phyloP scores from a whole-genome alignment of 2,888 invertebrate genomes.

The Temnothorax unifasciatus region DNA sequence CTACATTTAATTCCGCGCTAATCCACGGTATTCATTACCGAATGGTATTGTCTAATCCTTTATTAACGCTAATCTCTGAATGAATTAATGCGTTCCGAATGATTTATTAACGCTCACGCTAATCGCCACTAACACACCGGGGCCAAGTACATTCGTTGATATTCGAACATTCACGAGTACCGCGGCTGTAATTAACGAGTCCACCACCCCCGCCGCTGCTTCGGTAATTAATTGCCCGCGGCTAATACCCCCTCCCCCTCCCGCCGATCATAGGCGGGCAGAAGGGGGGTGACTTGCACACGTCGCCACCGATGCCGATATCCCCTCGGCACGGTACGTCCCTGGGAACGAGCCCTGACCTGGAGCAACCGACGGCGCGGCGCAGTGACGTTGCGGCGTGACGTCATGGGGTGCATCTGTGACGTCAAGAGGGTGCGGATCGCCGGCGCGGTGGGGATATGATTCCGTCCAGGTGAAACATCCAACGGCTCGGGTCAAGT shows the following conservation, averaged over 20 bases:
- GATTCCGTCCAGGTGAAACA: slow-evolving; percentile 76
- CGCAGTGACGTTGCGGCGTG: slow-evolving; percentile 87
- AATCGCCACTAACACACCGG: slow-evolving; percentile 50
- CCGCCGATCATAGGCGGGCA: slow-evolving; percentile 14
- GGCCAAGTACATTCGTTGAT: slow-evolving; percentile 56
- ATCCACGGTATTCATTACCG: slow-evolving; percentile 54
- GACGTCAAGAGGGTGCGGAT: slow-evolving; percentile 85
- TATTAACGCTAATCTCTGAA: slow-evolving; percentile 57
- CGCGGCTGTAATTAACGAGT: slow-evolving; percentile 55
- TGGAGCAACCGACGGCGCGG: slow-evolving; percentile 86
- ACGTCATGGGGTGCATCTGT: slow-evolving; percentile 86
- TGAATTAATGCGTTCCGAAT: slow-evolving; percentile 48
- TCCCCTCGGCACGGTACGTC: slow-evolving; percentile 58
- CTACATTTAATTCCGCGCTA: slow-evolving; percentile 47
- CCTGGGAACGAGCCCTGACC: slow-evolving; percentile 76
- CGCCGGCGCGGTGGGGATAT: slow-evolving; percentile 67
- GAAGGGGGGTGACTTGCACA: slow-evolving; percentile 26
- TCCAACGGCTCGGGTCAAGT: slow-evolving; percentile 74
- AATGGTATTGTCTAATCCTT: slow-evolving; percentile 55
- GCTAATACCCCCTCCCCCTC: slow-evolving; percentile 42
- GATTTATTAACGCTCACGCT: slow-evolving; percentile 55
- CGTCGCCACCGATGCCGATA: slow-evolving; percentile 12
- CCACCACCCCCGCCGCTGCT: slow-evolving; percentile 31
- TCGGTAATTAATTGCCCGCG: slow-evolving; percentile 54
- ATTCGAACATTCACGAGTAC: slow-evolving; percentile 54